Percentiles rank a stretch among this genome's conserved stretches.
phyloP scores from a whole-genome alignment of 2,113 vertebrate species.

The Pyxicephalus adspersus region DNA sequence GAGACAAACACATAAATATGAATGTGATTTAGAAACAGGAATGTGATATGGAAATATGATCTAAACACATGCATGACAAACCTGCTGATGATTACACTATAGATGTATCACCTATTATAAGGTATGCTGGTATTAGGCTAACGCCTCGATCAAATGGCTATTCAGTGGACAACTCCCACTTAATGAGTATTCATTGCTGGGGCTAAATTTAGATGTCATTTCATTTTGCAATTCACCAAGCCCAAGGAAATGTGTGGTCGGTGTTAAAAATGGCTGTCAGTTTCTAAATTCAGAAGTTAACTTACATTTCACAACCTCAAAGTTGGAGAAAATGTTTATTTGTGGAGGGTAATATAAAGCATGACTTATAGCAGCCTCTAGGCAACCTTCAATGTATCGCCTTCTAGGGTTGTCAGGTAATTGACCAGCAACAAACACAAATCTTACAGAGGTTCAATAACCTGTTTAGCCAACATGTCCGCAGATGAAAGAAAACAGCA shows the following conservation, averaged over 20 bases:
- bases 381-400: background rate
- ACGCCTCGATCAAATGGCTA: constrained; percentile 20
- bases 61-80: background rate
- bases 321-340: too few relatives aligned
- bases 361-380: background rate
- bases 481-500: background rate
- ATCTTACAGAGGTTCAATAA: too few relatives aligned
- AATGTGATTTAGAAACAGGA: too few relatives aligned
- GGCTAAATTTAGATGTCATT: constrained; percentile 13
- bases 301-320: background rate
- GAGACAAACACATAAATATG: too few relatives aligned
- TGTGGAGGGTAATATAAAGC: background rate
- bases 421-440: background rate
- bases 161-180: constrained; percentile 39
- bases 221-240: background rate
- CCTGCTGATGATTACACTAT: background rate
- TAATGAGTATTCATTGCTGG: background rate
- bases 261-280: background rate
- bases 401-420: background rate
- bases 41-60: too few relatives aligned
- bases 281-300: background rate
- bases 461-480: background rate
- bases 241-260: background rate
- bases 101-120: background rate
- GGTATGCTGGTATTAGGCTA: background rate